Base-by-base conservation (phyloP, 2,113 vertebrate genomes). In the Syngnathus floridae region DNA sequence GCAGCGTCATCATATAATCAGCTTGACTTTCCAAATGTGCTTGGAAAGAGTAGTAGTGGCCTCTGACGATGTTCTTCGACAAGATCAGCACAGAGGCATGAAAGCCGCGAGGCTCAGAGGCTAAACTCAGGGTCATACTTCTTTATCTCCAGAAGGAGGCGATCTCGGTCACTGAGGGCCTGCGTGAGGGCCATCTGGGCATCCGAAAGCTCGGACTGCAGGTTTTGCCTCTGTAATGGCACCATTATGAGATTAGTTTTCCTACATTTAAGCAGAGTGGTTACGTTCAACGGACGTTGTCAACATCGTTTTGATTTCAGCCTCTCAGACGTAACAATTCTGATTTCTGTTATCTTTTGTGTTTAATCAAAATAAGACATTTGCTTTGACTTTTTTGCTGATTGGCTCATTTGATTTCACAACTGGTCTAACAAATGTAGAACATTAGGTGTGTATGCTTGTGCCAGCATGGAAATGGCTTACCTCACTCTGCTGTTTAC, bases 81-180 rank as follows among this genome's bases (percentile, higher is more conserved):
- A 51, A 7, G n/a, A 41, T 16, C 14, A 36, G 1, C 16, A 12
- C 1, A 43, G 6, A 51, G 63, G 61, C 37, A 70, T 51, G 48
- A 41, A 46, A 31, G 38, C 54, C 56, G 55, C 52, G 49, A 37
- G 21, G 62, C 56, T 95, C 91, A 97, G 64, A 96, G 92, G 64
- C 89, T 87, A 69, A 97, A 98, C 60, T 89, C 84, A 58, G 96
- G 94, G 81, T 96, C 84, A 72, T 96, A 92, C 82, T 95, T 97
- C 76, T 87, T 92, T 79, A 98, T 75, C 80, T 98, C 95, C 87
- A 92, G 86, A 62, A 98, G 91, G 71, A 97, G 94, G 61, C 77
- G 92, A 66, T 93, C 90, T 84, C 88, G 90, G 65, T 98, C 95
- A 51, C 87, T 70, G 82, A 91, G 90, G 75, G 93, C 95, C 78